Evolutionary conservation across 1,140 invertebrate genomes (phyloP).

Genomic region (Mizuhopecten yessoensis): DNA sequence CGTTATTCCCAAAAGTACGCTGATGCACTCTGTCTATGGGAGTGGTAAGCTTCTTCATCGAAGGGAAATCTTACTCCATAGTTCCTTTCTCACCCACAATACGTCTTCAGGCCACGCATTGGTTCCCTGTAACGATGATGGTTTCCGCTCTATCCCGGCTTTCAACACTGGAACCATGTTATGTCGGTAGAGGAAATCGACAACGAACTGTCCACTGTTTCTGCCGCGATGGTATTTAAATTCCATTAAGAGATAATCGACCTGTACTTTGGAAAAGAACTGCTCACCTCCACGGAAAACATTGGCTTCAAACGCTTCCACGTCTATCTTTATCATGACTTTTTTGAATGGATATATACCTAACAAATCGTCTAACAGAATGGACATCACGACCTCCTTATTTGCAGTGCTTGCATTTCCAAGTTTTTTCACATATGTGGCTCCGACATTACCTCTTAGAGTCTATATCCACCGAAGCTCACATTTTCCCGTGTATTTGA

Average conservation of each 20-base stretch:
- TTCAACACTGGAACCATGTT: constrained; percentile 47
- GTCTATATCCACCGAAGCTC: constrained; percentile 58
- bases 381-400: constrained; percentile 42
- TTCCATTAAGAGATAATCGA: constrained; percentile 62
- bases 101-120: background rate
- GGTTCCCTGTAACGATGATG: background rate
- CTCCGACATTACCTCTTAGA: constrained; percentile 75
- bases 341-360: constrained; percentile 55
- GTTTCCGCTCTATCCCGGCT: background rate
- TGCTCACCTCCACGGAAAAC: constrained; percentile 53
- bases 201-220: constrained; percentile 50
- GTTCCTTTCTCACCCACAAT: background rate
- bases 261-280: constrained; percentile 58
- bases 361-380: constrained; percentile 61
- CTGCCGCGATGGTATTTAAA: constrained; percentile 53
- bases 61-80: background rate
- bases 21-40: no score
- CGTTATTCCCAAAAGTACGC: no score
- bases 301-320: constrained; percentile 85
- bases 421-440: constrained; percentile 62
- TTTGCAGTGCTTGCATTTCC: background rate
- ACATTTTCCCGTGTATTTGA: constrained; percentile 67
- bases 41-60: no score
- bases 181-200: constrained; percentile 57
- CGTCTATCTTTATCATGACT: constrained; percentile 65